phyloP scores from a whole-genome alignment of 2,113 vertebrate genomes.

The Tyrannus savana region DNA sequence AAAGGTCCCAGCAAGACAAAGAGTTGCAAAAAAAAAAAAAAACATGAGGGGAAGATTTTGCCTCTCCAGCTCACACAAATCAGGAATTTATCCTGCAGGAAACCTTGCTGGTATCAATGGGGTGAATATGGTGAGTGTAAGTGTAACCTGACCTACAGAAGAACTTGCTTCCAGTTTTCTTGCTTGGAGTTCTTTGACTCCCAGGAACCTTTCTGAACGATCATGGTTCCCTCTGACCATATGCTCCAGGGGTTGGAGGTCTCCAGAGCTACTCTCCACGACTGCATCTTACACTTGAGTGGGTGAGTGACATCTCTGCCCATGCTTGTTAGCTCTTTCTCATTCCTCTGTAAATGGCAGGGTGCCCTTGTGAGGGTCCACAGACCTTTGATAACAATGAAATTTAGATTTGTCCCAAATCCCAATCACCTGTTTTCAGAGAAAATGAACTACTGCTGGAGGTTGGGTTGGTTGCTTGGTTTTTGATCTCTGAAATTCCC shows the following conservation, averaged over 20 bases:
- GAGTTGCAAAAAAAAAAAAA: neutral
- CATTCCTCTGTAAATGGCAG: neutral
- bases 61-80: neutral
- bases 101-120: neutral
- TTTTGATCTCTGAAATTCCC: neutral
- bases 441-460: neutral
- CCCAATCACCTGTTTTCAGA: neutral
- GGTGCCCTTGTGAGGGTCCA: neutral
- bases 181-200: neutral
- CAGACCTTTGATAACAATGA: neutral
- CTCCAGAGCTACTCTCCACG: neutral
- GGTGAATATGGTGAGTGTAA: neutral
- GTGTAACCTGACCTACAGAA: neutral
- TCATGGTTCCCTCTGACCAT: neutral
- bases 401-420: neutral
- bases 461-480: neutral
- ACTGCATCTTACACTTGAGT: rapidly evolving
- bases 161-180: neutral
- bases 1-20: neutral
- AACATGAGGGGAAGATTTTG: neutral
- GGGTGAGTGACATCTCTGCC: neutral
- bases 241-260: neutral
- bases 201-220: neutral
- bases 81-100: neutral
- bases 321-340: neutral